Conservation (phyloP, 2,888 invertebrate genomes). For the Cistogaster globosa region DNA sequence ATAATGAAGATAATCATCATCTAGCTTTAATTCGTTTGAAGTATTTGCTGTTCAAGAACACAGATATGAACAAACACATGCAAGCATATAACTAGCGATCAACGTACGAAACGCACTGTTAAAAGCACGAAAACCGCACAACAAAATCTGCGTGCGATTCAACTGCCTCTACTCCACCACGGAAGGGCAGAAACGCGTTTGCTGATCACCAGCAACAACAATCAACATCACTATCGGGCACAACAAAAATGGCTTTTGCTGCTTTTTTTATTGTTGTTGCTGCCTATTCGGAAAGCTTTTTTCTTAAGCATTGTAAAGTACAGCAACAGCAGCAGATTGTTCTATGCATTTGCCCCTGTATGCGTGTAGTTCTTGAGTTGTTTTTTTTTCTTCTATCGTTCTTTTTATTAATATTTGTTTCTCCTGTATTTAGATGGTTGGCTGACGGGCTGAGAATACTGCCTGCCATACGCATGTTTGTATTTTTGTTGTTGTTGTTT, state of each 20-base stretch:
- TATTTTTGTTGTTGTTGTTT: background rate
- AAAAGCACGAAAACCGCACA: conserved; percentile 44
- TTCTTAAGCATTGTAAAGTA: conserved; percentile 44
- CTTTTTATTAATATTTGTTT: conserved; percentile 26
- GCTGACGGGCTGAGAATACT: conserved; percentile 1
- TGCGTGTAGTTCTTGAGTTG: conserved; percentile 39
- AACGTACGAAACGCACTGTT: conserved; percentile 60
- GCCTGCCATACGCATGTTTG: conserved; percentile 42
- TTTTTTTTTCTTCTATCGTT: background rate
- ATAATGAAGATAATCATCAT: conserved; percentile 34
- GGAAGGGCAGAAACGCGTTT: conserved; percentile 24
- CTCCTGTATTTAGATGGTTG: conserved; percentile 10
- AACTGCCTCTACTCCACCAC: background rate
- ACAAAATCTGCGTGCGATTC: conserved; percentile 58
- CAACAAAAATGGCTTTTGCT: conserved; percentile 9
- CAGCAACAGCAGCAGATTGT: conserved; percentile 22
- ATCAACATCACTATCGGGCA: conserved; percentile 37
- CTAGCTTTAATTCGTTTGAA: conserved; percentile 48
- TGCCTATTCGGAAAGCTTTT: conserved; percentile 57
- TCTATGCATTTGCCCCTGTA: conserved; percentile 51
- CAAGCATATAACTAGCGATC: background rate
- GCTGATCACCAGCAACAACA: conserved; percentile 42
- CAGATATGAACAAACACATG: conserved; percentile 12
- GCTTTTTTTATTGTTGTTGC: conserved; percentile 3
- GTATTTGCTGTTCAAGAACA: conserved; percentile 38